These are phyloP conservation scores for Neofelis nebulosa DNA, from an alignment of 2,113 vertebrate species.

Conservation along the genomic window DNA sequence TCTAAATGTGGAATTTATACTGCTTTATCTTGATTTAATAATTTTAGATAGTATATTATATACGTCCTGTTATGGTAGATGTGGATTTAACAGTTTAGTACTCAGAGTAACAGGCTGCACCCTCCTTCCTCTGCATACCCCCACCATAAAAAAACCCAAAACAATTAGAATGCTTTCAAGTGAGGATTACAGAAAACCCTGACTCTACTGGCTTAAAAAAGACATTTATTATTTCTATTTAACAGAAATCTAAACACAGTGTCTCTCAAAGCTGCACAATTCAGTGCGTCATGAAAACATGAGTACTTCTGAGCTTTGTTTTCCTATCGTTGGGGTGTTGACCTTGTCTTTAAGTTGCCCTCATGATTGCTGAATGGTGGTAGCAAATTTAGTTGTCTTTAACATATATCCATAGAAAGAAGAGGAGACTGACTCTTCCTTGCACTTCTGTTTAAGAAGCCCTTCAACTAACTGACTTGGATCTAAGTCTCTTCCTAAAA, in stretches of 20 bases:
- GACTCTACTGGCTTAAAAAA: not conserved
- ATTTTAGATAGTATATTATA: not conserved
- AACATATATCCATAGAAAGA: not conserved
- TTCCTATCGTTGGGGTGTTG: not conserved
- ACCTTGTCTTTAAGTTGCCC: not conserved
- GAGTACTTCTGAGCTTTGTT: not conserved
- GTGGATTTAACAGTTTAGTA: not conserved
- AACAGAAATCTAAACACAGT: not conserved
- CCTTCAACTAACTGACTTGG: not conserved
- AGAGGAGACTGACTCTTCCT: not conserved
- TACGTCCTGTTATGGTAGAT: not conserved
- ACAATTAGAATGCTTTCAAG: not conserved
- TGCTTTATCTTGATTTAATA: not conserved
- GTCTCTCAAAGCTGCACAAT: not conserved
- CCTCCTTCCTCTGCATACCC: rapidly evolving
- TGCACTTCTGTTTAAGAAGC: not conserved
- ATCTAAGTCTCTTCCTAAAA: not conserved
- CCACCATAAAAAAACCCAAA: not conserved
- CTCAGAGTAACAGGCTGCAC: not conserved
- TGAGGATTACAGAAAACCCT: not conserved
- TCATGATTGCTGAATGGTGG: not conserved
- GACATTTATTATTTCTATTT: not conserved
- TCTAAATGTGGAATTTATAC: not conserved
- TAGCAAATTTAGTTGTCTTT: not conserved
- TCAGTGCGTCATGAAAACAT: not conserved